phyloP scores from a whole-genome alignment of 2,113 vertebrate species.

The Tichodroma muraria region DNA sequence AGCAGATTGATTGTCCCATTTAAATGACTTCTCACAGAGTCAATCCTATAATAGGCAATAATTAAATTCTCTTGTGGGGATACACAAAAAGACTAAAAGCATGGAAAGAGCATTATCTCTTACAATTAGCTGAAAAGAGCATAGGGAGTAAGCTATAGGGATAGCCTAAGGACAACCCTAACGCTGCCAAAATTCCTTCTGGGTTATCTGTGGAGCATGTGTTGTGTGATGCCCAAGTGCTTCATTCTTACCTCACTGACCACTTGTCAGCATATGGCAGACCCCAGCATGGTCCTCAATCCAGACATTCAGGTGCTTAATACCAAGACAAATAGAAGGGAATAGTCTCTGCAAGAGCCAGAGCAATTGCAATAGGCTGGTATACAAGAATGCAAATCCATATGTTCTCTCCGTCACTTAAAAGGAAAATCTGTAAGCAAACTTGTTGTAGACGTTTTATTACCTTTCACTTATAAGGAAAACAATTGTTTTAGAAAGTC shows the following conservation, averaged over 20 bases:
- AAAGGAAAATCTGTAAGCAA: neutral
- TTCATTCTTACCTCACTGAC: neutral
- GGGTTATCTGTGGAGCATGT: neutral
- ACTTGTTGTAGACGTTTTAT: neutral
- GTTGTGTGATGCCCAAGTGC: neutral
- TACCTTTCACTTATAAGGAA: neutral
- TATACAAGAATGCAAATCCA: neutral
- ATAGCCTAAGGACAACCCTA: neutral
- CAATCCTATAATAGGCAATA: neutral
- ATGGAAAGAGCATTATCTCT: constrained; percentile 7
- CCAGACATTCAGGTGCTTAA: neutral
- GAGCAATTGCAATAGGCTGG: neutral
- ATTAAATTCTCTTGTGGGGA: constrained; percentile 23
- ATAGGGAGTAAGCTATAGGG: neutral
- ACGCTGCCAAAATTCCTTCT: constrained; percentile 10
- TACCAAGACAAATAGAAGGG: neutral
- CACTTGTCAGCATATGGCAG: neutral
- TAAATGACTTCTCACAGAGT: constrained; percentile 26
- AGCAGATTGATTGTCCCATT: constrained; percentile 11
- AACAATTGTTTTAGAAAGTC: neutral
- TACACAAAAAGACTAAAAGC: constrained; percentile 2
- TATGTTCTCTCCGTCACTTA: neutral
- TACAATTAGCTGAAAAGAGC: neutral
- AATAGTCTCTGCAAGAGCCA: neutral
- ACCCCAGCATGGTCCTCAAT: neutral